Percentiles rank a stretch among this genome's conserved stretches.
These are phyloP conservation scores for Hiodon tergisus DNA, from an alignment of 2,113 vertebrate species.

Conservation along the genomic window DNA sequence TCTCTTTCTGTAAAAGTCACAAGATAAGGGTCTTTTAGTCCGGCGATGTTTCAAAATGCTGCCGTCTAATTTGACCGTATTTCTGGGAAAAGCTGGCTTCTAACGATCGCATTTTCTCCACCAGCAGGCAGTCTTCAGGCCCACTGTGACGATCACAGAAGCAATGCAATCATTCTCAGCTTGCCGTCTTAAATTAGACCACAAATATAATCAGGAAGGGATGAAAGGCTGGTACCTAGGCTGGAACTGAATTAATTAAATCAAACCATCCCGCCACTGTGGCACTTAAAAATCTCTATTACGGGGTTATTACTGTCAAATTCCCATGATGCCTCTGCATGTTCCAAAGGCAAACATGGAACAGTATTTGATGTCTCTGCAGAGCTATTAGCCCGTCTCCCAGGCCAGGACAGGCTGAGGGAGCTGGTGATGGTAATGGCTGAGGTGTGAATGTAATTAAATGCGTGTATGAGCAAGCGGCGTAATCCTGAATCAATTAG, in stretches of 20 bases:
- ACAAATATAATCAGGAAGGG: conserved; percentile 13
- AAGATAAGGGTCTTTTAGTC: neutral
- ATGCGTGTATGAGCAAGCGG: neutral
- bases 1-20: too few species aligned
- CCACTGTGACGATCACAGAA: conserved; percentile 15
- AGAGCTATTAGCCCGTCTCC: neutral
- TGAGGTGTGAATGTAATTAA: neutral
- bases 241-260: too few species aligned
- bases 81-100: neutral
- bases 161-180: conserved; percentile 20
- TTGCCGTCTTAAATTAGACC: conserved; percentile 17
- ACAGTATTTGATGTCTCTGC: too few species aligned
- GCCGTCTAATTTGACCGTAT: conserved; percentile 3
- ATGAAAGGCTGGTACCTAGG: too few species aligned
- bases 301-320: too few species aligned
- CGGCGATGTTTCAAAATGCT: conserved; percentile 3
- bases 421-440: neutral
- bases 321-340: too few species aligned
- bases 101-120: conserved; percentile 19
- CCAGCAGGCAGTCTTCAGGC: conserved; percentile 16
- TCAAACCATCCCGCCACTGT: too few species aligned
- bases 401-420: neutral
- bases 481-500: neutral
- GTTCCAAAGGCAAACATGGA: too few species aligned
- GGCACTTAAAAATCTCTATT: too few species aligned